Percentiles rank a stretch among this genome's conserved stretches.
Evolutionary conservation across 2,797 vertebrate species (phyloP).

Genomic region (Halcyon smyrnensis): DNA sequence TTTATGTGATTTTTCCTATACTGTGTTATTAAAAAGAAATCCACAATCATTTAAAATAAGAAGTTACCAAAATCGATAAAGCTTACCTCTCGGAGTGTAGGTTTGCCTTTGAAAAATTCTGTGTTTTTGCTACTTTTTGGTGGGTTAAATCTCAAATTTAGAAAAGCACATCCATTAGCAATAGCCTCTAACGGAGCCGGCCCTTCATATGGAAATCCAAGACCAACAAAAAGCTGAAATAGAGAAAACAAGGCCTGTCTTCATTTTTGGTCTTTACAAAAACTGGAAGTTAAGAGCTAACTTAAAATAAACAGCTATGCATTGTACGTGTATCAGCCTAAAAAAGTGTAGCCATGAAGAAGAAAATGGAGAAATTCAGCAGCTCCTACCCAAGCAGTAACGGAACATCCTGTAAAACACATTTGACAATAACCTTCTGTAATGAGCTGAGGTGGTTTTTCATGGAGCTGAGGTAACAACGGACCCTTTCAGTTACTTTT

Average conservation of each 20-base stretch:
- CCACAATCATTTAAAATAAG: background rate
- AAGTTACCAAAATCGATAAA: background rate
- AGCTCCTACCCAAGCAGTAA: background rate
- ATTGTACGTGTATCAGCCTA: background rate
- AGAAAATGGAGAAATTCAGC: background rate
- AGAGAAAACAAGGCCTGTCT: background rate
- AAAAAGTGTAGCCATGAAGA: rapidly evolving
- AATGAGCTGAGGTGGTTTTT: slow-evolving; percentile 58
- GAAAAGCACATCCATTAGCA: slow-evolving; percentile 95
- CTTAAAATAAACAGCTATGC: background rate
- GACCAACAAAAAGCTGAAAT: slow-evolving; percentile 93
- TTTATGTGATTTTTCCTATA: background rate
- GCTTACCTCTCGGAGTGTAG: slow-evolving; percentile 94
- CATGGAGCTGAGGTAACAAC: slow-evolving; percentile 65
- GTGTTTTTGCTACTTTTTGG: slow-evolving; percentile 99
- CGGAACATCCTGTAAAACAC: background rate
- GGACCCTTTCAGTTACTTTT: slow-evolving; percentile 49
- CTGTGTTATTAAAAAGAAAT: background rate
- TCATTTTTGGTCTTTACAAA: background rate
- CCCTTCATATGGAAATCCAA: slow-evolving; percentile 97
- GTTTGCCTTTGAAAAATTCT: slow-evolving; percentile 98
- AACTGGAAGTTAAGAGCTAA: background rate
- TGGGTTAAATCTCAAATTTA: slow-evolving; percentile 94
- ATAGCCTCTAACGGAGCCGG: slow-evolving; percentile 96
- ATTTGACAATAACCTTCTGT: slow-evolving; percentile 74